phyloP scores from a whole-genome alignment of 1,140 invertebrate genomes.

The Venustaconcha ellipsiformis region DNA sequence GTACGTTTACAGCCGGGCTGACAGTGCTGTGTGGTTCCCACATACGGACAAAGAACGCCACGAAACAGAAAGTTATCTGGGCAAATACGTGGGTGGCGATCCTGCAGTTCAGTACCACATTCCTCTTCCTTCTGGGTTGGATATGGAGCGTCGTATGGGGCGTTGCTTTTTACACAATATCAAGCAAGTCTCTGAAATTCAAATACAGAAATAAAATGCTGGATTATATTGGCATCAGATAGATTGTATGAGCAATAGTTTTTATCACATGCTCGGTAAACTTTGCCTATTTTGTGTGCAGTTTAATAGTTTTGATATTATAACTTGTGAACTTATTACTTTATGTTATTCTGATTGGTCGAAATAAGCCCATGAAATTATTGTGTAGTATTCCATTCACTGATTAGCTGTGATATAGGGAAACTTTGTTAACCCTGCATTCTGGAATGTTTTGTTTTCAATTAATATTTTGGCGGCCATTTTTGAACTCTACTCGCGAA shows the following conservation, averaged over 20 bases:
- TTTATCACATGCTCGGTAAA: neutral
- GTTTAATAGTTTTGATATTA: too few species aligned
- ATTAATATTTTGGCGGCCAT: too few species aligned
- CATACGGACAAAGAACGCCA: conserved; percentile 44
- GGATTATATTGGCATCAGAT: neutral
- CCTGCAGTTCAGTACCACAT: conserved; percentile 69
- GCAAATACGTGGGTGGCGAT: conserved; percentile 65
- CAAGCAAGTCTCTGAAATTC: conserved; percentile 59
- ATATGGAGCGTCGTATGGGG: conserved; percentile 74
- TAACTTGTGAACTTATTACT: too few species aligned
- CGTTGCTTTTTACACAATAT: conserved; percentile 69
- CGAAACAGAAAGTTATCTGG: conserved; percentile 51
- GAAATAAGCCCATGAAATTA: too few species aligned
- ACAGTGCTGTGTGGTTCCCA: conserved; percentile 58
- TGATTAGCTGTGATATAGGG: too few species aligned
- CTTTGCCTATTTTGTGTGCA: too few species aligned
- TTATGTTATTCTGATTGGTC: too few species aligned
- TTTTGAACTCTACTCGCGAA: too few species aligned
- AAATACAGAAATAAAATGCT: neutral
- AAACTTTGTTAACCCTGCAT: too few species aligned
- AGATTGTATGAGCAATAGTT: neutral
- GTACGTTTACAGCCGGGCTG: conserved; percentile 60
- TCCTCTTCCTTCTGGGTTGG: conserved; percentile 71
- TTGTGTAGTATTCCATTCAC: too few species aligned
- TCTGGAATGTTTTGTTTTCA: too few species aligned